Evolutionary conservation across 2,888 invertebrate genomes (phyloP), one percentile per base, ranked within the genome.

Genomic region (Lithophane semibrunnea): DNA sequence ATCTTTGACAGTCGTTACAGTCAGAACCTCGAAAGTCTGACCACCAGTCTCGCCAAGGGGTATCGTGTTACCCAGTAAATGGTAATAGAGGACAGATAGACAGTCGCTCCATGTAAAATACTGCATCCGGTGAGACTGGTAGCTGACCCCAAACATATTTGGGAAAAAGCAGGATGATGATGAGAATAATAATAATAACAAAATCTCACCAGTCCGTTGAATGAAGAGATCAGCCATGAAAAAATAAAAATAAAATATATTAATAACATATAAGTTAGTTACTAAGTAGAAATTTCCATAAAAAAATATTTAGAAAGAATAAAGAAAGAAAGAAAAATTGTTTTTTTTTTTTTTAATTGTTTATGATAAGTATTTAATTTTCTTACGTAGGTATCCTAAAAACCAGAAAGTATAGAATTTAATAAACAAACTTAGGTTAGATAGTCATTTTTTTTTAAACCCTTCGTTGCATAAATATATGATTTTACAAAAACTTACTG

Each of bases 401-500:
- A 56, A n/a, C 5, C n/a, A n/a, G 16, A 68, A 68, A 68, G n/a
- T 16, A 7, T n/a, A 37, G 9, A 16, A 10, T 68, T 37, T 56
- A 68, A 37, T 68, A 37, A 68, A 37, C 16, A 16, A n/a, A 37
- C 10, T n/a, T 18, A 16, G 3, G 9, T n/a, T n/a, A 16, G 2
- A 16, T 52, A 12, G 2, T 37, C 37, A 37, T 37, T 3, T 37
- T 37, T 37, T 4, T 37, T 37, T 5, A 5, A 5, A 37, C 37
- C 4, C 0, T 21, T 49, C 1, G 0, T 4, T 13, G 21, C 29
- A 49, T 21, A 67, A 21, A 13, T 29, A 52, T 52, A 13, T 1
- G 12, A 2, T 67, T 49, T 66, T 9, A 67, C 9, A 29, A 68
- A 56, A 37, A 68, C 68, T 68, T 68, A 68, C 68, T 16, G 56